phyloP scores from a whole-genome alignment of 2,113 vertebrate genomes.

The Megaceryle torquata region DNA sequence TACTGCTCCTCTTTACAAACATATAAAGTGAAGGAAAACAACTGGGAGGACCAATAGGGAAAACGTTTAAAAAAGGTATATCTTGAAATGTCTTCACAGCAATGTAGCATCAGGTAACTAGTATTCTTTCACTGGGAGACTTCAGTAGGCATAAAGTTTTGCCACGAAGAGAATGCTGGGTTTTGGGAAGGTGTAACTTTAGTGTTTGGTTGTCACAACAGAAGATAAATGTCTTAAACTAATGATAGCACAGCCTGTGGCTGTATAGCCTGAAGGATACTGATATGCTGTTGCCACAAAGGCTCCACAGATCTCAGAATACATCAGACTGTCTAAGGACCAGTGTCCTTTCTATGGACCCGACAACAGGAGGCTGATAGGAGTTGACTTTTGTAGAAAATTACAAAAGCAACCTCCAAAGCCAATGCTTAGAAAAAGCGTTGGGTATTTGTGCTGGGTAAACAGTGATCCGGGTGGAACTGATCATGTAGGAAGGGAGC shows the following conservation, averaged over 20 bases:
- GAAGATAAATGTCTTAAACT: neutral
- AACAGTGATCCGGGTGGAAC: neutral
- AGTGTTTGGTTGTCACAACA: fast-evolving
- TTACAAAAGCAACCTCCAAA: neutral
- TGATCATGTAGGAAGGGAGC: conserved; percentile 27
- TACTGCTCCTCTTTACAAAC: neutral
- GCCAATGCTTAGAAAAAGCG: neutral
- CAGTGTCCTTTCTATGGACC: neutral
- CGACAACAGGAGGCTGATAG: neutral
- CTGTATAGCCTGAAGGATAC: neutral
- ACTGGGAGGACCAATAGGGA: neutral
- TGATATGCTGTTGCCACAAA: neutral
- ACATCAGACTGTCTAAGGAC: neutral
- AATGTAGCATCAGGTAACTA: neutral
- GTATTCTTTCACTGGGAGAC: neutral
- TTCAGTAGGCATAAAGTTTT: neutral
- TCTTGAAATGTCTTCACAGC: neutral
- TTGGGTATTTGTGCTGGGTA: neutral
- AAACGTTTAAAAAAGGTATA: neutral
- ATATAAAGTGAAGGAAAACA: neutral
- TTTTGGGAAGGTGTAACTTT: neutral
- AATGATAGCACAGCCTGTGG: neutral
- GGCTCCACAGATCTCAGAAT: neutral
- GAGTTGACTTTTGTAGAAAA: neutral
- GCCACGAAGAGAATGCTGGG: neutral